Conservation (phyloP, 1,140 invertebrate genomes). For the Ceratoteleas bidentatus region DNA sequence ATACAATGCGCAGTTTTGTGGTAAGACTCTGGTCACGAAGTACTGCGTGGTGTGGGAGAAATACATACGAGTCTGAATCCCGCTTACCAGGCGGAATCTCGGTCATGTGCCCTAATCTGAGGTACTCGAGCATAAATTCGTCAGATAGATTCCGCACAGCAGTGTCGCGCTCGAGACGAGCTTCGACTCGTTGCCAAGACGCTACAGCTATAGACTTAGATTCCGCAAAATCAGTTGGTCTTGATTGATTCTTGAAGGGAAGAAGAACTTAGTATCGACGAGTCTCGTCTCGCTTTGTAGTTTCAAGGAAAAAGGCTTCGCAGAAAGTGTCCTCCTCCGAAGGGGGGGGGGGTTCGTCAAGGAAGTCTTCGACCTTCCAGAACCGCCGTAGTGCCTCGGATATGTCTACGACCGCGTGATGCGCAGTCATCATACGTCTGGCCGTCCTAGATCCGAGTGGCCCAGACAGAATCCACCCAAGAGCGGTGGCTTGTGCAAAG, state of each 20-base stretch:
- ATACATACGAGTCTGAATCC: not conserved
- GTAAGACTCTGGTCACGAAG: conserved; percentile 44
- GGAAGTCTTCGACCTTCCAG: not conserved
- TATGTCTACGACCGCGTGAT: not conserved
- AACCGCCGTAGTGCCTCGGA: not conserved
- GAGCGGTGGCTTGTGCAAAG: no score
- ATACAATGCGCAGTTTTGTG: conserved; percentile 59
- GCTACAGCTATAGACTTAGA: no score
- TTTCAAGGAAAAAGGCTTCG: not conserved
- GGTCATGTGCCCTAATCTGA: not conserved
- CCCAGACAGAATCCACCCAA: no score
- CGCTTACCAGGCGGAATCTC: not conserved
- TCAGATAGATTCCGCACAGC: no score
- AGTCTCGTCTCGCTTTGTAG: not conserved
- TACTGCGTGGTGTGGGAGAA: conserved; percentile 28
- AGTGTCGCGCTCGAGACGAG: no score
- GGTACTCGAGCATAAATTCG: not conserved
- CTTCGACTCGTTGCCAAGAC: no score
- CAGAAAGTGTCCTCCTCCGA: not conserved
- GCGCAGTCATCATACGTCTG: no score
- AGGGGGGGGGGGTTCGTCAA: not conserved
- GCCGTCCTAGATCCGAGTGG: no score
- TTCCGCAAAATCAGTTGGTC: no score
- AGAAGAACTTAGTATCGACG: no score
- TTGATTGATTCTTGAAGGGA: no score